Evolutionary conservation across 1,140 invertebrate genomes (phyloP).

Genomic region (Mesaphorura yosii): DNA sequence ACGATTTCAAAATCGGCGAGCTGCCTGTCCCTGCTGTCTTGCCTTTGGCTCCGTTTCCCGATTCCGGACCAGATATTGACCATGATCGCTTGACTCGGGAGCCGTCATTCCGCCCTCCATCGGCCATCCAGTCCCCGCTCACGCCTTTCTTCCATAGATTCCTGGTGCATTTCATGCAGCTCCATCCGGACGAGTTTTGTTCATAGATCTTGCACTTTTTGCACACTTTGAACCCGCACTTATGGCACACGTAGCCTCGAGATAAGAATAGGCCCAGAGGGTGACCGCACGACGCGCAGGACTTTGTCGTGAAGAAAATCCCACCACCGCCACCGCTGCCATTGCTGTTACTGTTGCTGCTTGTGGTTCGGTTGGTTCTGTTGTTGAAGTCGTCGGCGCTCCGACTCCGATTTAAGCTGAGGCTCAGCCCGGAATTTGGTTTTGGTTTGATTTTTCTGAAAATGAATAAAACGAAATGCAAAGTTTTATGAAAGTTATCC

Average conservation of each 20-base stretch:
- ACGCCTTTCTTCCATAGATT: neutral
- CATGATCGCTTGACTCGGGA: slow-evolving; percentile 4
- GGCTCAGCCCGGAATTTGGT: too few relatives aligned
- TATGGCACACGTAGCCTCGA: slow-evolving; percentile 1
- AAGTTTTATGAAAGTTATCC: too few relatives aligned
- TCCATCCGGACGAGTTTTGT: neutral
- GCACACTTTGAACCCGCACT: slow-evolving; percentile 10
- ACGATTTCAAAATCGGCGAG: too few relatives aligned
- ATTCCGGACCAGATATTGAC: slow-evolving; percentile 10
- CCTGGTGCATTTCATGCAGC: slow-evolving; percentile 1
- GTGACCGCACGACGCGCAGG: slow-evolving; percentile 1
- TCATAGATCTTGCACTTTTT: slow-evolving; percentile 7
- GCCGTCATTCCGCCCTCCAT: neutral
- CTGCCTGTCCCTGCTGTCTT: too few relatives aligned
- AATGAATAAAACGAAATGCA: too few relatives aligned
- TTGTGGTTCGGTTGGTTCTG: too few relatives aligned
- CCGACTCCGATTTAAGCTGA: too few relatives aligned
- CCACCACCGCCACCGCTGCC: neutral
- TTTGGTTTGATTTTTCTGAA: too few relatives aligned
- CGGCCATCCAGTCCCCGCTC: too few relatives aligned
- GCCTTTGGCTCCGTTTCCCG: too few relatives aligned
- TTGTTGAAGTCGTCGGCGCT: too few relatives aligned
- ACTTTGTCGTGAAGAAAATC: slow-evolving; percentile 1
- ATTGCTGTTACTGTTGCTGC: neutral
- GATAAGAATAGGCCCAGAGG: slow-evolving; percentile 7